Percentiles rank a stretch among this genome's conserved stretches.
phyloP scores from a whole-genome alignment of 1,140 invertebrate genomes.

The Brachionus paranguensis region DNA sequence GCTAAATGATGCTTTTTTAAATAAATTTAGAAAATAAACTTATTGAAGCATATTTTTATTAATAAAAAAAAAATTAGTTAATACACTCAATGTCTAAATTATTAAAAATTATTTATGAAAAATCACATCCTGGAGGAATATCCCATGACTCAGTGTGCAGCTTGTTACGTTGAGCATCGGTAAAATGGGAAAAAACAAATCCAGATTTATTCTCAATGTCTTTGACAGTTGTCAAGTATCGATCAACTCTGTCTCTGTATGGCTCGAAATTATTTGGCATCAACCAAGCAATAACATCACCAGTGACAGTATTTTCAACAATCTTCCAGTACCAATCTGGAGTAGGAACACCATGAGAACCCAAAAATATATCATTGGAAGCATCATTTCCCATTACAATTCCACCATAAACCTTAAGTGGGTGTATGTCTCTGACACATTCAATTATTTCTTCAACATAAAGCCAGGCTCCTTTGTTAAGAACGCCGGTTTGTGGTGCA shows the following conservation, averaged over 20 bases:
- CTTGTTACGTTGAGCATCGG: background rate
- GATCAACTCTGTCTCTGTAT: background rate
- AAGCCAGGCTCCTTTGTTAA: background rate
- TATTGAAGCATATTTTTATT: too few species aligned
- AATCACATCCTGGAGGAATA: background rate
- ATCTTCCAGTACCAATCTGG: background rate
- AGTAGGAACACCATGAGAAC: background rate
- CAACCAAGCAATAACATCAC: background rate
- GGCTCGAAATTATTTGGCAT: background rate
- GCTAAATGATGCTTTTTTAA: too few species aligned
- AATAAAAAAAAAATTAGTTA: too few species aligned
- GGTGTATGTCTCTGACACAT: background rate
- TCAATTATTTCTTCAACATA: background rate
- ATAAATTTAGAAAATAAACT: too few species aligned
- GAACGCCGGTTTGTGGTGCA: background rate
- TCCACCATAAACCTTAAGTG: background rate
- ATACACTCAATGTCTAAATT: too few species aligned
- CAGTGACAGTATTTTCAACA: background rate
- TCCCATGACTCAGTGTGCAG: background rate
- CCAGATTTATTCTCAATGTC: background rate
- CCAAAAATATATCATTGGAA: background rate
- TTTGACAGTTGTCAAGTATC: background rate
- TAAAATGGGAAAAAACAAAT: background rate
- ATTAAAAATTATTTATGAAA: background rate
- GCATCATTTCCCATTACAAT: background rate